These are phyloP conservation scores for Falco punctatus DNA, from an alignment of 2,113 vertebrate genomes.

Conservation along the genomic window DNA sequence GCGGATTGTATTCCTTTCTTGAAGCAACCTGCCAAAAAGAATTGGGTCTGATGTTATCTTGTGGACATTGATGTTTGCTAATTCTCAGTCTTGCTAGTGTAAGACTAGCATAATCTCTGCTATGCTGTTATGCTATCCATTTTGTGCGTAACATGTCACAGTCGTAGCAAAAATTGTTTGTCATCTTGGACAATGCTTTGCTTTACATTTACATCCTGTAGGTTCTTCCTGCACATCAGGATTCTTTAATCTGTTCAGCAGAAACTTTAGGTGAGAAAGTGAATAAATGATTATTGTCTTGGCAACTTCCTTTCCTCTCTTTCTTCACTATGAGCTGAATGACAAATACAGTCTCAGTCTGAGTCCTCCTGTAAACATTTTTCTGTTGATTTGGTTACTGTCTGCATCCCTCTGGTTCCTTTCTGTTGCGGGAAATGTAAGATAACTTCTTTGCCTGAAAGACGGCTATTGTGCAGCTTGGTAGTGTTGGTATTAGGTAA, in stretches of 20 bases:
- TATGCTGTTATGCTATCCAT: neutral
- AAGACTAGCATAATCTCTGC: no score
- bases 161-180: neutral
- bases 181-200: neutral
- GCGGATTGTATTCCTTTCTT: neutral
- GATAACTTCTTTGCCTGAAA: neutral
- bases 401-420: neutral
- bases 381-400: neutral
- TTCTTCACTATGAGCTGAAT: neutral
- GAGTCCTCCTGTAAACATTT: neutral
- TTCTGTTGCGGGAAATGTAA: neutral
- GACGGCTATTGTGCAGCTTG: rapidly evolving
- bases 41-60: neutral
- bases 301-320: neutral
- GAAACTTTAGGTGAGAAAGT: neutral
- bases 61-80: neutral
- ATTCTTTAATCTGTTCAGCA: neutral
- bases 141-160: rapidly evolving
- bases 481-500: neutral
- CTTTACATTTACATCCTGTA: neutral
- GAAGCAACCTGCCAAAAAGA: neutral
- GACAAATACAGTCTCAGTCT: neutral
- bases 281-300: neutral
- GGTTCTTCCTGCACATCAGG: neutral
- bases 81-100: neutral